phyloP scores from a whole-genome alignment of 1,140 invertebrate genomes.

The Tenebrio molitor region DNA sequence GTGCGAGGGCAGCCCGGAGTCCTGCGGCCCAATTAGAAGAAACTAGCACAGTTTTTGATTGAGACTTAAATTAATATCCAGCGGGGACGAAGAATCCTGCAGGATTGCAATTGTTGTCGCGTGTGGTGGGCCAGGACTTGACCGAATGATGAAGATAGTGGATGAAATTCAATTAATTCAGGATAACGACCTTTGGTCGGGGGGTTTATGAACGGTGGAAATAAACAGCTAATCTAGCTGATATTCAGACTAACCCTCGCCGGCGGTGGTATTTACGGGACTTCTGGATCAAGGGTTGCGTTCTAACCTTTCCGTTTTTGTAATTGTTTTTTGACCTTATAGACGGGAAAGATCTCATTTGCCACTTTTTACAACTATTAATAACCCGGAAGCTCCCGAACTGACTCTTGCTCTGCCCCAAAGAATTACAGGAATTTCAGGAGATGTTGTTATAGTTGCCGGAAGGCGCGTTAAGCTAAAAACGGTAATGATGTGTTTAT shows the following conservation, averaged over 20 bases:
- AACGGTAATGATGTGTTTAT: no score
- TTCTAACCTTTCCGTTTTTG: slow-evolving; percentile 18
- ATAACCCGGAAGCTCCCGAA: no score
- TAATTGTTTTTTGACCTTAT: slow-evolving; percentile 29
- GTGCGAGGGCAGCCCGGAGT: background rate
- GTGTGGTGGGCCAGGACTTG: background rate
- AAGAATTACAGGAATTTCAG: no score
- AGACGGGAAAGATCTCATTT: no score
- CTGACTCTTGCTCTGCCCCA: no score
- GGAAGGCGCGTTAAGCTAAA: no score
- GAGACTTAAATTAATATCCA: background rate
- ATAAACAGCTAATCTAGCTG: slow-evolving; percentile 35
- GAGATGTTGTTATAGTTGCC: no score
- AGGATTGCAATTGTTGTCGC: background rate
- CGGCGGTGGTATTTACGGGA: slow-evolving; percentile 29
- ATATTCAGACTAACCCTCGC: slow-evolving; percentile 34
- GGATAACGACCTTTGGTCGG: slow-evolving; percentile 32
- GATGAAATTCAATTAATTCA: slow-evolving; percentile 36
- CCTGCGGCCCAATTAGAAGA: no score
- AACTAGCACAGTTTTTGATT: background rate
- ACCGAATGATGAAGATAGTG: slow-evolving; percentile 28
- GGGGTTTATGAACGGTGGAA: slow-evolving; percentile 34
- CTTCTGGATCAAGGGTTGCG: background rate
- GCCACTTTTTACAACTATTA: no score
- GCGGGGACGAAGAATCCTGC: background rate